Percentiles rank a stretch among this genome's conserved stretches.
Evolutionary conservation across 2,797 vertebrate species (phyloP).

Genomic region (Chromis chromis): DNA sequence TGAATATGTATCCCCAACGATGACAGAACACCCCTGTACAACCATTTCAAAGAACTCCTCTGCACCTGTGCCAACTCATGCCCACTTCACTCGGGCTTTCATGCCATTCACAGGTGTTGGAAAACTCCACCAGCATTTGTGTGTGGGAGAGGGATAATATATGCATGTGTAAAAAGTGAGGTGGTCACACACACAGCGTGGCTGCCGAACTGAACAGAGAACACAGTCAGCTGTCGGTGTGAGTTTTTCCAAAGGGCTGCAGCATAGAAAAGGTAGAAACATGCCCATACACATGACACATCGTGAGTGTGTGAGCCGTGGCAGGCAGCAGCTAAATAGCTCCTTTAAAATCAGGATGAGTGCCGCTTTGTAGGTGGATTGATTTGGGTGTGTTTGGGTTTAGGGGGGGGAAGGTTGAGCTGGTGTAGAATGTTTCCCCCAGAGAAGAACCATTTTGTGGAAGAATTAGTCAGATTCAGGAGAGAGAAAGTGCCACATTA

Average conservation of each 20-base stretch:
- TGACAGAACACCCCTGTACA: conserved; percentile 36
- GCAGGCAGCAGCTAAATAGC: conserved; percentile 46
- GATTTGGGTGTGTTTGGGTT: conserved; percentile 48
- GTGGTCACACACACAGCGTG: background rate
- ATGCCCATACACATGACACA: conserved; percentile 47
- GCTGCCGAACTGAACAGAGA: conserved; percentile 36
- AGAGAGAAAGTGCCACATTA: background rate
- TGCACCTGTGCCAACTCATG: conserved; percentile 52
- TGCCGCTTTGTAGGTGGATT: conserved; percentile 42
- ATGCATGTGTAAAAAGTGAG: conserved; percentile 21
- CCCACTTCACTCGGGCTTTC: conserved; percentile 49
- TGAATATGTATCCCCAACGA: conserved; percentile 10
- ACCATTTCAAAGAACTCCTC: conserved; percentile 34
- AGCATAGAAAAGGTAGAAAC: conserved; percentile 43
- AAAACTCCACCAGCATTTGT: conserved; percentile 40
- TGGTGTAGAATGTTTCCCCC: background rate
- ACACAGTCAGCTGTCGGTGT: conserved; percentile 47
- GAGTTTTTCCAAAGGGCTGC: conserved; percentile 50
- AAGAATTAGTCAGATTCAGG: background rate
- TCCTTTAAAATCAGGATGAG: conserved; percentile 52
- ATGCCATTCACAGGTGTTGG: conserved; percentile 65
- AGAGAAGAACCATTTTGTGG: conserved; percentile 1
- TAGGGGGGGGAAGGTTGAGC: background rate
- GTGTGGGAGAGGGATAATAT: conserved; percentile 16
- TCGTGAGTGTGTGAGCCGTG: conserved; percentile 44